A percentile compares a stretch with the other conserved stretches of the same genome.
These are phyloP conservation scores for Lindbergichthys nudifrons DNA, from an alignment of 2,797 vertebrate species.

Conservation along the genomic window DNA sequence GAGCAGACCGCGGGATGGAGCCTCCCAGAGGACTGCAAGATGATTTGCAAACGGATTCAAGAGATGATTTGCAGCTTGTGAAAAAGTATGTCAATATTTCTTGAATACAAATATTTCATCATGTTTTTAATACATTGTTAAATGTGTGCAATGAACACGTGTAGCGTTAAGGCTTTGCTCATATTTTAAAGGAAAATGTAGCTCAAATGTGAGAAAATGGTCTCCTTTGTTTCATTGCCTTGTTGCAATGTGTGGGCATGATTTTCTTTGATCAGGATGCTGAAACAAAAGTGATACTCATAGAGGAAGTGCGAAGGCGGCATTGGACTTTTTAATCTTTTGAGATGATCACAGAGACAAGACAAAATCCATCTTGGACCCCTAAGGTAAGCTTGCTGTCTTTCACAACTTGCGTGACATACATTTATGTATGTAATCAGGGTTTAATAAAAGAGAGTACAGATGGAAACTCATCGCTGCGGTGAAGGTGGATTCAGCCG, in stretches of 20 bases:
- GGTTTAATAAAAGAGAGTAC: too few species aligned
- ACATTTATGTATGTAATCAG: too few species aligned
- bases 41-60: conserved; percentile 59
- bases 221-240: neutral
- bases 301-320: neutral
- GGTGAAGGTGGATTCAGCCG: too few species aligned
- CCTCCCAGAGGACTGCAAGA: conserved; percentile 48
- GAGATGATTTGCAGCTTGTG: conserved; percentile 47
- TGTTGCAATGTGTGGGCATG: neutral
- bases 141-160: conserved; percentile 14
- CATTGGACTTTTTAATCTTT: neutral
- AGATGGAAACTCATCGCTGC: too few species aligned
- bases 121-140: conserved; percentile 33
- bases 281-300: neutral
- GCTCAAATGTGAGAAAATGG: conserved; percentile 14
- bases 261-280: neutral
- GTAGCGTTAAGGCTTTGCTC: conserved; percentile 27
- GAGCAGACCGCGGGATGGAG: conserved; percentile 46
- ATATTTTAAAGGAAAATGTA: conserved; percentile 35
- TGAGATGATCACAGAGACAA: neutral
- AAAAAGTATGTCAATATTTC: conserved; percentile 36
- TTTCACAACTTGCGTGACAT: too few species aligned
- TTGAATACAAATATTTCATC: conserved; percentile 33
- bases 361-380: too few species aligned
- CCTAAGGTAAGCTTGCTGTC: too few species aligned